Conservation (phyloP, 2,888 invertebrate species). For the Salpingus planirostris region DNA sequence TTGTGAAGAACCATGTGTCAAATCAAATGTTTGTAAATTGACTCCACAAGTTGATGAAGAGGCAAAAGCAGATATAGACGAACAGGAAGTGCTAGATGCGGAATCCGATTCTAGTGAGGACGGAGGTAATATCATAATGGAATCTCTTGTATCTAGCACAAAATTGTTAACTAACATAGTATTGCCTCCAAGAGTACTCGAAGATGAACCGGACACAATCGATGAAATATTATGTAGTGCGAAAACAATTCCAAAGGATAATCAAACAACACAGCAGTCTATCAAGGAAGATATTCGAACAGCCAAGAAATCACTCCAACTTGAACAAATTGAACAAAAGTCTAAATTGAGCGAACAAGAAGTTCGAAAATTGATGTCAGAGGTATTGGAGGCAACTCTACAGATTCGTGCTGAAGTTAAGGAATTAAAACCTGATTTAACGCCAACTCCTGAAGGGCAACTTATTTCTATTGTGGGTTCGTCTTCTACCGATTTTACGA, state of each 20-base stretch:
- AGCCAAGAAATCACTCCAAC: constrained; percentile 3
- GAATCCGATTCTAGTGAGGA: constrained; percentile 3
- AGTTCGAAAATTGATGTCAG: constrained; percentile 40
- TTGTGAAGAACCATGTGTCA: constrained; percentile 18
- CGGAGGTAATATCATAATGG: background rate
- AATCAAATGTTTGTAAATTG: constrained; percentile 8
- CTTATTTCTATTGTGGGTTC: constrained; percentile 32
- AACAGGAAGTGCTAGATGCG: constrained; percentile 12
- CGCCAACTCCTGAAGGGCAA: constrained; percentile 45
- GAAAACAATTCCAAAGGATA: constrained; percentile 27
- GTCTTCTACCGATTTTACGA: constrained; percentile 21
- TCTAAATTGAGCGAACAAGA: constrained; percentile 21
- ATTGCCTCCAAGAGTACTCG: too few relatives aligned
- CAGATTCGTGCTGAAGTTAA: constrained; percentile 44
- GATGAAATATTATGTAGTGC: constrained; percentile 30
- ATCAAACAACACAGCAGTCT: too few relatives aligned
- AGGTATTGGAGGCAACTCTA: constrained; percentile 43
- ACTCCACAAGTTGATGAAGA: constrained; percentile 5
- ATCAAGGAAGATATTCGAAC: too few relatives aligned
- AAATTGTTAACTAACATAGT: too few relatives aligned
- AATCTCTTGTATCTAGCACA: background rate
- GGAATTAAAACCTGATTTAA: constrained; percentile 45
- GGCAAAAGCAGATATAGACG: too few relatives aligned
- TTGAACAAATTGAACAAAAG: constrained; percentile 2
- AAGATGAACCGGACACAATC: constrained; percentile 8